A percentile compares a stretch with the other conserved stretches of the same genome.
Evolutionary conservation across 2,797 vertebrate genomes (phyloP).

Genomic region (Artibeus jamaicensis): DNA sequence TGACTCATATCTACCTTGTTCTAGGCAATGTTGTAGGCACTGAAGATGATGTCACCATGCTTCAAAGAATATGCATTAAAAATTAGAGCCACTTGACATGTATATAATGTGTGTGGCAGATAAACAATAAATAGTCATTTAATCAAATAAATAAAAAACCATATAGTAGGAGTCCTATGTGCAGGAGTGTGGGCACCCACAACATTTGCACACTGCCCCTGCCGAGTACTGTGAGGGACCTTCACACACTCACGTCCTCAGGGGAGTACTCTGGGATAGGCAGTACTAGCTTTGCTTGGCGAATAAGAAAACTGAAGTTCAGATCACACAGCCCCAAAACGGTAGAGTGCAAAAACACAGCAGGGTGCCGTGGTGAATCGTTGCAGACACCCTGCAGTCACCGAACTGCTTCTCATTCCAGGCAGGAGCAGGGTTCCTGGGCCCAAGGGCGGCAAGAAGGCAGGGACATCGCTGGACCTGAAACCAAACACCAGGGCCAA

Average conservation of each 20-base stretch:
- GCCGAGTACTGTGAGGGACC: fast-evolving
- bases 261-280: not conserved
- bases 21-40: not conserved
- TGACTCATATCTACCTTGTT: not conserved
- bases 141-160: not conserved
- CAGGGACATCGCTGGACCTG: not conserved
- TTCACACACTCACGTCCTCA: not conserved
- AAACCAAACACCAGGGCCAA: not conserved
- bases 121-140: not conserved
- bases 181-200: not conserved
- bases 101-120: not conserved
- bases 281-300: not conserved
- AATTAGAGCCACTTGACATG: not conserved
- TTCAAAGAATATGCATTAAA: not conserved
- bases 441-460: not conserved
- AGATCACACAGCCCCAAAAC: not conserved
- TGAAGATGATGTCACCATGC: not conserved
- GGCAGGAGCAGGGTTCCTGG: not conserved
- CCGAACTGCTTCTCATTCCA: not conserved
- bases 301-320: not conserved
- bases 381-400: not conserved
- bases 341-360: not conserved
- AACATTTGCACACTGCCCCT: not conserved
- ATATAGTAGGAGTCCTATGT: not conserved
- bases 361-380: not conserved